Conservation (phyloP, 1,140 invertebrate genomes). For the Zaprionus ornatus region DNA sequence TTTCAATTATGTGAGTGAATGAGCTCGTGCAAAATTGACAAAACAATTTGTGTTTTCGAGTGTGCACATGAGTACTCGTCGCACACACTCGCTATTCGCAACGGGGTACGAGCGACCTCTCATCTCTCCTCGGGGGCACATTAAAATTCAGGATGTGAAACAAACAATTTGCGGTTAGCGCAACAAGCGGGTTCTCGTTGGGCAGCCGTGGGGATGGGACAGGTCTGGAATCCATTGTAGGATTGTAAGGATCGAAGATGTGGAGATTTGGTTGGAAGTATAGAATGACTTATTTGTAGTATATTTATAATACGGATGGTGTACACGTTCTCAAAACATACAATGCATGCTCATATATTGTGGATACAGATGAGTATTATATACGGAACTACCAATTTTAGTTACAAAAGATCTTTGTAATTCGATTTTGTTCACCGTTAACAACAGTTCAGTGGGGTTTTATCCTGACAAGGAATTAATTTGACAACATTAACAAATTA, state of each 20-base stretch:
- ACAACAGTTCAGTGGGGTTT: constrained; percentile 42
- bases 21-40: constrained; percentile 49
- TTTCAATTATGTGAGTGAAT: constrained; percentile 65
- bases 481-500: constrained; percentile 84
- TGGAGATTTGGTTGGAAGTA: too few species aligned
- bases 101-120: constrained; percentile 15
- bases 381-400: background rate
- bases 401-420: background rate
- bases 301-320: too few species aligned
- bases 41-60: constrained; percentile 57
- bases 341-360: too few species aligned
- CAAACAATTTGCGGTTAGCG: constrained; percentile 60
- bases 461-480: constrained; percentile 77
- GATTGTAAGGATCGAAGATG: background rate
- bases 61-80: constrained; percentile 24
- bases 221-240: background rate
- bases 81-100: background rate
- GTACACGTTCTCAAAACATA: too few species aligned
- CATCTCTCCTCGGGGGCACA: constrained; percentile 39
- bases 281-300: too few species aligned
- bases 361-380: background rate
- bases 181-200: constrained; percentile 30
- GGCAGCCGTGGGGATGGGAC: background rate
- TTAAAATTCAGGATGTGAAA: constrained; percentile 76
- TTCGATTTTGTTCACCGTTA: constrained; percentile 3